Conservation (phyloP, 92 coral and sea anemone genomes). For the Phenganax marumi region DNA sequence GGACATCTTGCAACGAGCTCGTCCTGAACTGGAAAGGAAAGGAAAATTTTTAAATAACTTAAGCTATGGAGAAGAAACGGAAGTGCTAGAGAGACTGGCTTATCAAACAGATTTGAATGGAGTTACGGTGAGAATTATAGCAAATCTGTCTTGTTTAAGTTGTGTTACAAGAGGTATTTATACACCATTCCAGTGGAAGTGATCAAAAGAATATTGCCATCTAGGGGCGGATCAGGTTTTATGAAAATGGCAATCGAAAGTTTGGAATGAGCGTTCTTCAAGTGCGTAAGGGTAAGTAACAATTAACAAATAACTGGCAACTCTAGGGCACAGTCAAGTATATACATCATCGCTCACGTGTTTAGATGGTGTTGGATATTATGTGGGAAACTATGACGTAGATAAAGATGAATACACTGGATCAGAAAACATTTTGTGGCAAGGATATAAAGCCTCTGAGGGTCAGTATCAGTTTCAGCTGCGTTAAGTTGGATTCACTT, state of each 20-base stretch:
- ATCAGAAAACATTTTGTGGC: conserved; percentile 11
- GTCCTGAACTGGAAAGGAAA: conserved; percentile 22
- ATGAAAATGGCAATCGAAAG: conserved; percentile 76
- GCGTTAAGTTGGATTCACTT: too few relatives aligned
- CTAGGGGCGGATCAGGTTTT: conserved; percentile 68
- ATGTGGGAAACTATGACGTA: conserved; percentile 13
- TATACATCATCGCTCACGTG: neutral
- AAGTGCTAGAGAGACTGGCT: conserved; percentile 63
- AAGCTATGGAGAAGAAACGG: conserved; percentile 71
- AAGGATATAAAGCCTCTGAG: conserved; percentile 11
- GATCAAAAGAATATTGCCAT: neutral
- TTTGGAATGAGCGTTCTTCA: conserved; percentile 34
- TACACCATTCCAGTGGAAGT: neutral
- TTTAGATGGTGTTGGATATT: conserved; percentile 14
- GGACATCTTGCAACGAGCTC: conserved; percentile 71
- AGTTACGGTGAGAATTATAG: conserved; percentile 52
- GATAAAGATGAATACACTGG: conserved; percentile 6
- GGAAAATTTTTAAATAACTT: conserved; percentile 66
- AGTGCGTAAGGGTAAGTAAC: conserved; percentile 31
- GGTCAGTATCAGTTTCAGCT: neutral
- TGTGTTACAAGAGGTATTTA: neutral
- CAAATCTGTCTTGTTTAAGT: neutral
- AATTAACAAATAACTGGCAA: neutral
- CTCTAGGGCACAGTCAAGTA: neutral
- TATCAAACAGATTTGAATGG: conserved; percentile 49